Evolutionary conservation across 2,113 vertebrate species (phyloP).

Genomic region (Actenoides hombroni): DNA sequence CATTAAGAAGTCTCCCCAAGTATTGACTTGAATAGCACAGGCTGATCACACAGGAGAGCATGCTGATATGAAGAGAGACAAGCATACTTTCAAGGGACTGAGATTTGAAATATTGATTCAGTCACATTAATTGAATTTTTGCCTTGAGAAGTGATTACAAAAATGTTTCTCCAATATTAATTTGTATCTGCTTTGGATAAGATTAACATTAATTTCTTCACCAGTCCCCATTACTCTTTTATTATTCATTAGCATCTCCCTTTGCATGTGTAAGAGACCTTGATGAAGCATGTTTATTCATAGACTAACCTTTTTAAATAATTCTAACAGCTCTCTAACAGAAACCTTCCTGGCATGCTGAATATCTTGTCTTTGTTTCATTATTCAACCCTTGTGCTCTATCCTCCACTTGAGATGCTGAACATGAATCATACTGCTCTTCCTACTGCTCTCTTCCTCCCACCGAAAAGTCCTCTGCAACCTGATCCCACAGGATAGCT

Average conservation of each 20-base stretch:
- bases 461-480: conserved; percentile 80
- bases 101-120: conserved; percentile 88
- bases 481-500: conserved; percentile 73
- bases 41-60: conserved; percentile 51
- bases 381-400: conserved; percentile 90
- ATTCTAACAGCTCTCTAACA: conserved; percentile 94
- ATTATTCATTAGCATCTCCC: conserved; percentile 95
- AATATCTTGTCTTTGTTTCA: conserved; percentile 93
- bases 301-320: conserved; percentile 99
- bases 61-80: conserved; percentile 73
- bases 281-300: conserved; percentile 99
- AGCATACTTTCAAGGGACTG: conserved; percentile 76
- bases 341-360: conserved; percentile 92
- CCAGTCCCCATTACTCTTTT: conserved; percentile 87
- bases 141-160: conserved; percentile 90
- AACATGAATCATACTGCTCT: conserved; percentile 86
- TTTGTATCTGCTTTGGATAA: conserved; percentile 86
- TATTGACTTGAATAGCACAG: conserved; percentile 58
- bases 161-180: conserved; percentile 89
- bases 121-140: conserved; percentile 91
- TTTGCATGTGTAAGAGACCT: conserved; percentile 90
- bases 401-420: conserved; percentile 89
- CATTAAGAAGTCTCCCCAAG: conserved; percentile 60
- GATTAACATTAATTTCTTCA: conserved; percentile 85
- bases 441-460: conserved; percentile 75